Conservation (phyloP, 1,140 invertebrate genomes). For the Littorina saxatilis region DNA sequence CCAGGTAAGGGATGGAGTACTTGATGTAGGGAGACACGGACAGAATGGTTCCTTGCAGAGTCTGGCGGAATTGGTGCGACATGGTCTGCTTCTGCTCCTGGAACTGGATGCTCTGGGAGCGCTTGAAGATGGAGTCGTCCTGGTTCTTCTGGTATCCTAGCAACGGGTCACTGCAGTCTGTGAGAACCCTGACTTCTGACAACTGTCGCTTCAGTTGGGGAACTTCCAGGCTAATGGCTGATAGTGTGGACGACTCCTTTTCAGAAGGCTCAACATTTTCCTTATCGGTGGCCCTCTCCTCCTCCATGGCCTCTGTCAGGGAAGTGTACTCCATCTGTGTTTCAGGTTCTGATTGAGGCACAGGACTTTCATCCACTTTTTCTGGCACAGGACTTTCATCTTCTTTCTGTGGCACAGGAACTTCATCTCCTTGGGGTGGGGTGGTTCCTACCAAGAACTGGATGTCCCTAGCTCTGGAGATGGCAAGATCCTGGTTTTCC, state of each 20-base stretch:
- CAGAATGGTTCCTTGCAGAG: conserved; percentile 85
- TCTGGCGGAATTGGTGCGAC: conserved; percentile 82
- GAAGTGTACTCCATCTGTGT: conserved; percentile 16
- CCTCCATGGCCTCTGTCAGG: conserved; percentile 1
- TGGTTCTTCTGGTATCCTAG: conserved; percentile 71
- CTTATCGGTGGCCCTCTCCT: neutral
- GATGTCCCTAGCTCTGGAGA: neutral
- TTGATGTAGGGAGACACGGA: conserved; percentile 92
- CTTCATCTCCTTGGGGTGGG: neutral
- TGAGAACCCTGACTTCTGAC: conserved; percentile 57
- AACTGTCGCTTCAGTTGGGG: neutral
- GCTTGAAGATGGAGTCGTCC: conserved; percentile 73
- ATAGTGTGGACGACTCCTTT: neutral
- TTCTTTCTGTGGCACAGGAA: neutral
- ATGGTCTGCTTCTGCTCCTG: conserved; percentile 60
- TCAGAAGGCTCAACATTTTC: neutral
- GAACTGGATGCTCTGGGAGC: conserved; percentile 55
- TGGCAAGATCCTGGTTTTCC: neutral
- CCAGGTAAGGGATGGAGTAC: conserved; percentile 90
- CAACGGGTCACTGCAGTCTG: conserved; percentile 75
- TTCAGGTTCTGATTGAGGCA: neutral
- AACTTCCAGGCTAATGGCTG: too few species aligned
- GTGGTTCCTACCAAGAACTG: neutral
- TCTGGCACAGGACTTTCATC: neutral
- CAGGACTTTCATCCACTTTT: neutral